A percentile compares a stretch with the other conserved stretches of the same genome.
Conservation (phyloP, 2,888 invertebrate species). For the Dryococelus australis region DNA sequence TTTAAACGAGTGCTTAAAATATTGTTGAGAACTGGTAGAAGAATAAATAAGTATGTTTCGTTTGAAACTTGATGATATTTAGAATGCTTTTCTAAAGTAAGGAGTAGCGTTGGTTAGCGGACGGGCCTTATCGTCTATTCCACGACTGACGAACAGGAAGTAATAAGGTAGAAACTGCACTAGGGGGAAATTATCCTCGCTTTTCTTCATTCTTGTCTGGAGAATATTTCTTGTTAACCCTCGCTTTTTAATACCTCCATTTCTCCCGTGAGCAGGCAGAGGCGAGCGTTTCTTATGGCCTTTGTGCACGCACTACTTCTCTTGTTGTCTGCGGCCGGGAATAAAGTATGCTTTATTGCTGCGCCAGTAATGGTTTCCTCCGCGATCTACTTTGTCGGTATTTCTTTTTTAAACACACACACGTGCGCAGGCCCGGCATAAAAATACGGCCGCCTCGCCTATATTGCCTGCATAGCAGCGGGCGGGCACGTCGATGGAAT, state of each 20-base stretch:
- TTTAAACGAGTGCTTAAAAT: no score
- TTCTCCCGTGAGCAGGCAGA: background rate
- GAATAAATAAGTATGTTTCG: no score
- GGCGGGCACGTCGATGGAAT: conserved; percentile 39
- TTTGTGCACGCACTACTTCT: background rate
- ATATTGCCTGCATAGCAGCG: conserved; percentile 39
- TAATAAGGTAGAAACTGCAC: background rate
- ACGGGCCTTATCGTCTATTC: no score
- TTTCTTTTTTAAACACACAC: conserved; percentile 31
- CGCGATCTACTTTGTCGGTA: conserved; percentile 42
- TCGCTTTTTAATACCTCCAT: background rate
- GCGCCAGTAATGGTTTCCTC: conserved; percentile 38
- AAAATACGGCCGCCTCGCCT: conserved; percentile 30
- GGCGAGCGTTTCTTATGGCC: background rate
- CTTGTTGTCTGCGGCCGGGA: conserved; percentile 33
- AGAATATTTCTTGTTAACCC: background rate
- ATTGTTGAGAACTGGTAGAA: no score
- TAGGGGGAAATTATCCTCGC: background rate
- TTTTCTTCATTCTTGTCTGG: background rate
- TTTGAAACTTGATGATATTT: no score
- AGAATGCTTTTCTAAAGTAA: no score
- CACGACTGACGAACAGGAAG: background rate
- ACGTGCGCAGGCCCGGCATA: background rate
- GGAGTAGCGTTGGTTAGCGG: no score
- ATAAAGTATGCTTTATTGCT: conserved; percentile 36